Base-by-base conservation (phyloP, 2,888 invertebrate species). In the Cremastobaeus sp. region DNA sequence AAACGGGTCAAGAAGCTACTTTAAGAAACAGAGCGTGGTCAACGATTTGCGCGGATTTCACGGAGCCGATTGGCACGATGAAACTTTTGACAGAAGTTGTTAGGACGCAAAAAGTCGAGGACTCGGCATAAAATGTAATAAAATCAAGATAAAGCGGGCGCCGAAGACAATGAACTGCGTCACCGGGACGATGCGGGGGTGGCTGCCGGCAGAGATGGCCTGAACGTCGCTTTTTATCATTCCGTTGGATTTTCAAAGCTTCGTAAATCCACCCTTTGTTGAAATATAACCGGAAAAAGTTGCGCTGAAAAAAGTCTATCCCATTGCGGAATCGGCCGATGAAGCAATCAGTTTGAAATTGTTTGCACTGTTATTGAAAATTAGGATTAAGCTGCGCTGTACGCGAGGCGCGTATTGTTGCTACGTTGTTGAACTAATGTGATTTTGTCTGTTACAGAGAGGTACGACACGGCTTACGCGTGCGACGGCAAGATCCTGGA, bases 401-500 rank as follows among this genome's bases (percentile, higher is more conserved):
- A 25, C 8, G 25, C 25, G 25, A 4, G 25, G 5, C 25, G 8
- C 8, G 5, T 25, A 25, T n/a, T n/a, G n/a, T n/a, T n/a, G n/a
- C n/a, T n/a, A n/a, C n/a, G n/a, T n/a, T n/a, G n/a, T n/a, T n/a
- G n/a, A n/a, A n/a, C n/a, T n/a, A n/a, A n/a, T 25, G 3, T 25
- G 3, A 25, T 8, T 25, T 5, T 25, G 25, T 25, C 8, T 25
- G 25, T 25, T 5, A 18, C 91, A 92, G 93, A 93, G 89, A 92
- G 95, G 88, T 96, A 96, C 89, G 94, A 95, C 88, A 96, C 96
- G 72, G 96, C 95, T 71, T 97, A 96, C 89, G 97, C 96, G 73
- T 98, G 97, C 88, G 97, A 98, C 89, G 95, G 96, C 77, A 96
- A 96, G 88, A 94, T 93, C 76, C 89, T 98, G 84, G 93, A 93